Base-by-base conservation (phyloP, 2,113 vertebrate species). In the Pluvialis apricaria region DNA sequence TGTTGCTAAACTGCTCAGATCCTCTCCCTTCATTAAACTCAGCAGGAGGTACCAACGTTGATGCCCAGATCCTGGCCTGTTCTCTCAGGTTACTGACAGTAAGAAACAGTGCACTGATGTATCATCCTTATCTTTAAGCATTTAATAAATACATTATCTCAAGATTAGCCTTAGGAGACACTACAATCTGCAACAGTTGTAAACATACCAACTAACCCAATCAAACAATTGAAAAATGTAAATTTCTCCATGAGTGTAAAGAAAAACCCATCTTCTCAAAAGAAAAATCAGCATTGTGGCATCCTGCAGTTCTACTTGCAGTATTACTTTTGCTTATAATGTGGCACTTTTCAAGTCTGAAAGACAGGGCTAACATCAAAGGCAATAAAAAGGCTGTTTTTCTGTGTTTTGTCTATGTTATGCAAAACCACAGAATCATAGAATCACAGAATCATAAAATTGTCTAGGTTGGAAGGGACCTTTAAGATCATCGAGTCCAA, bases 221-320 rank as follows among this genome's bases (percentile, higher is more conserved):
- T 51, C 51, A 87, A 90, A 73, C 9, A 81, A 72, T 11, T 40
- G 52, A 87, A 85, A 93, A 93, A 93, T 75, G 60, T 32, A 83
- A 78, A 75, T 62, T 4, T 66, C 17, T 61, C 47, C 2, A 2
- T 4, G 6, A 66, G 8, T 47, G 32, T 26, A 88, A 76, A 93
- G 25, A 62, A 94, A 90, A 92, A 0, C 2, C 1, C 20, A 51
- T 5, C 40, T 68, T 64, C 21, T 80, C 47, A 78, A 25, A 60
- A 82, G 14, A 36, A 90, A 93, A 65, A 60, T 26, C 40, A 87
- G 36, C 32, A 62, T 20, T 69, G 44, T 51, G 40, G 49, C 34
- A 82, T 87, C 22, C 13, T 76, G 38, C 5, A 1, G 31, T 77
- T 72, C 8, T 8, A 85, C 42, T 22, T 72, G 38, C 66, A 38